Percentiles rank a stretch among this genome's conserved stretches.
Conservation (phyloP, 1,140 invertebrate species). For the Heliconius hewitsoni region DNA sequence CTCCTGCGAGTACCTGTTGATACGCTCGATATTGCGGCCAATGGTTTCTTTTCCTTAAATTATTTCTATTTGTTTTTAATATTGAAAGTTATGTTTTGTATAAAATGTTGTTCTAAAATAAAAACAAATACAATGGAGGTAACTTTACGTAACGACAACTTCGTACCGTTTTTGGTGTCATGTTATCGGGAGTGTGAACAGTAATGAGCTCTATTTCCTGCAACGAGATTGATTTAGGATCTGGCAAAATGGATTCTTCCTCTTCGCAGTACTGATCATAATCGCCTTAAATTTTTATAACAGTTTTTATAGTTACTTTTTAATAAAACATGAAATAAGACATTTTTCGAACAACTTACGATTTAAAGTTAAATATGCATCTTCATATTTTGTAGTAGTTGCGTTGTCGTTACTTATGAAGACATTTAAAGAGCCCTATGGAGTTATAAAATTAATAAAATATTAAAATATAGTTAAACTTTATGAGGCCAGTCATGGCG, state of each 20-base stretch:
- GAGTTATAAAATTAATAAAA: background rate
- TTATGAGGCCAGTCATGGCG: no score
- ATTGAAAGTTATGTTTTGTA: background rate
- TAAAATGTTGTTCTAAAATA: background rate
- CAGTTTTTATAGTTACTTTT: no score
- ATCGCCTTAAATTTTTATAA: constrained; percentile 52
- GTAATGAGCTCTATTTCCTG: constrained; percentile 65
- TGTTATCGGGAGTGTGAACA: constrained; percentile 22
- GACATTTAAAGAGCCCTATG: background rate
- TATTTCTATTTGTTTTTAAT: background rate
- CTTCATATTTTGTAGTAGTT: constrained; percentile 49
- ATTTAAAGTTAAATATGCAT: constrained; percentile 66
- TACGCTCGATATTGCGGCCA: constrained; percentile 47
- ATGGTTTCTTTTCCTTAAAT: constrained; percentile 42
- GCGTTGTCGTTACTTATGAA: background rate
- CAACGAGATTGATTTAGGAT: constrained; percentile 55
- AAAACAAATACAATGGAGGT: background rate
- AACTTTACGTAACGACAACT: background rate
- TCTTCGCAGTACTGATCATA: constrained; percentile 68
- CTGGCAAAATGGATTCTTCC: constrained; percentile 55
- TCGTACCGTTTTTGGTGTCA: background rate
- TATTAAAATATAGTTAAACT: no score
- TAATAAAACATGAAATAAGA: background rate
- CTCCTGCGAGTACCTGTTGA: constrained; percentile 55
- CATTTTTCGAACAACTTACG: constrained; percentile 47